phyloP scores from a whole-genome alignment of 1,140 invertebrate species.

The Periplaneta americana region DNA sequence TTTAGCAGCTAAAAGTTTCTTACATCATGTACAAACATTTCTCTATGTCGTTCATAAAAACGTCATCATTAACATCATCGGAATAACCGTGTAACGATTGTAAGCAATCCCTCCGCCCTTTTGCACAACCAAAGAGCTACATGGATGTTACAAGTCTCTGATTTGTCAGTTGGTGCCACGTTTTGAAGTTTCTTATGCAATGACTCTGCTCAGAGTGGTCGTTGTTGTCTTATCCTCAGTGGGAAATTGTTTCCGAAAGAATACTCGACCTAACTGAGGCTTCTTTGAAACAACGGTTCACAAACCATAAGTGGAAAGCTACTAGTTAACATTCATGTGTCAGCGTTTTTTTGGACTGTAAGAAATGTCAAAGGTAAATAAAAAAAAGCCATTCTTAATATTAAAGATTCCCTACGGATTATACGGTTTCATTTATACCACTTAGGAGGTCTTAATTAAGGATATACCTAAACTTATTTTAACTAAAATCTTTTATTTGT shows the following conservation, averaged over 20 bases:
- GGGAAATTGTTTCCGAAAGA: background rate
- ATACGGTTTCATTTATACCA: no score
- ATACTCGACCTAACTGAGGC: background rate
- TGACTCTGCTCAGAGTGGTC: background rate
- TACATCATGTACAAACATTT: background rate
- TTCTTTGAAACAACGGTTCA: no score
- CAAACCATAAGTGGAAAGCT: no score
- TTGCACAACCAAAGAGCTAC: background rate
- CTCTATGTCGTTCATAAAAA: background rate
- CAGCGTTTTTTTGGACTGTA: no score
- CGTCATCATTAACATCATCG: background rate
- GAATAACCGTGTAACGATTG: background rate
- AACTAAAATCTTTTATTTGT: no score
- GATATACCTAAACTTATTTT: no score
- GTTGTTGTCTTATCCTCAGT: background rate
- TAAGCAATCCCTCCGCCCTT: background rate
- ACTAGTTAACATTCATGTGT: no score
- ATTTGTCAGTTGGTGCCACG: background rate
- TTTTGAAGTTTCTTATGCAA: background rate
- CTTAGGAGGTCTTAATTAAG: no score
- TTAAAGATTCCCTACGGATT: no score
- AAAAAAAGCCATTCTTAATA: no score
- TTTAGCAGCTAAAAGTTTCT: background rate
- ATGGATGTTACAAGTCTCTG: background rate
- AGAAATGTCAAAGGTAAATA: no score